A percentile compares a stretch with the other conserved stretches of the same genome.
Evolutionary conservation across 2,797 vertebrate species (phyloP).

Genomic region (Ficedula albicollis): DNA sequence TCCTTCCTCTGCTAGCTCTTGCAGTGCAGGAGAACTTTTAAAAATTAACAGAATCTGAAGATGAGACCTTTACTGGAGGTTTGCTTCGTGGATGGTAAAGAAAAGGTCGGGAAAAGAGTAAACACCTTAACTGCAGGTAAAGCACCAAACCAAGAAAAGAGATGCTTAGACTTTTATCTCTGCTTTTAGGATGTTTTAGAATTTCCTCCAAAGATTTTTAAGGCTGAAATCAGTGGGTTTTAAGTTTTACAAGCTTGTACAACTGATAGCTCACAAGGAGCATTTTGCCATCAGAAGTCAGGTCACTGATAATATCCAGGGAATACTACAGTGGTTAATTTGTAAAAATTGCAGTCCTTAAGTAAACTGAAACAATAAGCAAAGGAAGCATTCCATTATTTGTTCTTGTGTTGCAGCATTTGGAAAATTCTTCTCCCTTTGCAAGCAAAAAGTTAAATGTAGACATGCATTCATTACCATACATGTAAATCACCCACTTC

Average conservation of each 20-base stretch:
- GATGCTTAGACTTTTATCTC: background rate
- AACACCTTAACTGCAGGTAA: background rate
- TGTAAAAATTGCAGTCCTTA: background rate
- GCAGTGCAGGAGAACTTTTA: background rate
- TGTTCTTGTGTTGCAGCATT: background rate
- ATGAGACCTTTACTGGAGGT: background rate
- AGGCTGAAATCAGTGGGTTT: background rate
- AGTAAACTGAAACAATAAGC: background rate
- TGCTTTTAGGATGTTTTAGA: background rate
- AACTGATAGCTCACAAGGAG: background rate
- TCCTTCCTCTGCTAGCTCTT: background rate
- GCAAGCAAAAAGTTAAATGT: background rate
- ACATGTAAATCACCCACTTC: background rate
- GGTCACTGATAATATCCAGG: background rate
- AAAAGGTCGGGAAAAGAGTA: background rate
- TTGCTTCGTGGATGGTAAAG: background rate
- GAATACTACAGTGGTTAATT: background rate
- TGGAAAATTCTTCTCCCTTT: background rate
- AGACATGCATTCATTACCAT: background rate
- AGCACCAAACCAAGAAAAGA: background rate
- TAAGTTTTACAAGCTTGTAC: background rate
- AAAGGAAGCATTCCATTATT: background rate
- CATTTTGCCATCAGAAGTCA: background rate
- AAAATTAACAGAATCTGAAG: background rate
- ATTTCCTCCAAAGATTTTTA: background rate